These are phyloP conservation scores for Ancistrus triradiatus DNA, from an alignment of 2,113 vertebrate genomes.

Conservation along the genomic window DNA sequence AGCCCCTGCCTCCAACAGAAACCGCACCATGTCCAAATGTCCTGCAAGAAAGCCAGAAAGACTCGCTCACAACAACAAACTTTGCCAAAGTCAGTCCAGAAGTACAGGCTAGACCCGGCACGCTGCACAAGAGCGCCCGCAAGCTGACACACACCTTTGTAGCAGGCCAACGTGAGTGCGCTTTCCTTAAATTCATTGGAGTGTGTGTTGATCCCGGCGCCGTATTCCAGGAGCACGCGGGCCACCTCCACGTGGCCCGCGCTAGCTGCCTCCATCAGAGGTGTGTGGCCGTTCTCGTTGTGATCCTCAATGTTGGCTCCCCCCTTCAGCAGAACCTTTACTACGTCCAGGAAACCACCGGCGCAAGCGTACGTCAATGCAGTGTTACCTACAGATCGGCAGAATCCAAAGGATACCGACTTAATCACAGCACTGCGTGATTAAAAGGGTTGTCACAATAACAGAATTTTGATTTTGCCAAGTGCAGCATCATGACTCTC, in stretches of 20 bases:
- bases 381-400: slow-evolving; percentile 80
- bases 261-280: slow-evolving; percentile 97
- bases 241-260: slow-evolving; percentile 97
- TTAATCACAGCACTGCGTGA: too few species aligned
- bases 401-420: too few species aligned
- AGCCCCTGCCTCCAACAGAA: slow-evolving; percentile 96
- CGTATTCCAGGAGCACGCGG: slow-evolving; percentile 92
- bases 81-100: too few species aligned
- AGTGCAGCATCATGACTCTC: too few species aligned
- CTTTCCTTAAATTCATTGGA: slow-evolving; percentile 99
- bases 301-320: slow-evolving; percentile 99
- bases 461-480: too few species aligned
- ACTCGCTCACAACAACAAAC: too few species aligned
- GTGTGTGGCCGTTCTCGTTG: slow-evolving; percentile 97
- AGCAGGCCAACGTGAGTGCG: slow-evolving; percentile 96
- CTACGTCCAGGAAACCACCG: slow-evolving; percentile 95
- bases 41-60: slow-evolving; percentile 67
- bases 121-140: too few species aligned
- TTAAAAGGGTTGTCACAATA: too few species aligned
- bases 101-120: too few species aligned
- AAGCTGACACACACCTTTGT: slow-evolving; percentile 86
- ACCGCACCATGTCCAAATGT: slow-evolving; percentile 98
- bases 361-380: slow-evolving; percentile 96
- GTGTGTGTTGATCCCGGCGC: slow-evolving; percentile 98
- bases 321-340: slow-evolving; percentile 95